A percentile compares a stretch with the other conserved stretches of the same genome.
phyloP scores from a whole-genome alignment of 2,113 vertebrate species.

The Ifrita kowaldi region DNA sequence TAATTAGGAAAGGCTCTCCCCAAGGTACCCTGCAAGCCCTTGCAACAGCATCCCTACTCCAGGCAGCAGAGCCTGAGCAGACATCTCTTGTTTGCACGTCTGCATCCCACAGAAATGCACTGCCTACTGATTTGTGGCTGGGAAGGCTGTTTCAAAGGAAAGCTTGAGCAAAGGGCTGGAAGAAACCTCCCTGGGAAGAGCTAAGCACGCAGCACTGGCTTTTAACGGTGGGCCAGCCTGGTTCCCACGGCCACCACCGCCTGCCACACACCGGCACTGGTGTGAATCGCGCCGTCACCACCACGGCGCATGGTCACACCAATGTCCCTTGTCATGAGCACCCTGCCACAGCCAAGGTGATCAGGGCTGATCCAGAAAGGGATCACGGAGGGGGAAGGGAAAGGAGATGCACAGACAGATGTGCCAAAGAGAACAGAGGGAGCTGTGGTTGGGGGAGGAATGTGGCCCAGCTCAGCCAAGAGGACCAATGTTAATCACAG shows the following conservation, averaged over 20 bases:
- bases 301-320: fast-evolving
- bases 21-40: not conserved
- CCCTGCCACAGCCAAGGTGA: not conserved
- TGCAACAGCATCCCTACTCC: not conserved
- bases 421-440: not conserved
- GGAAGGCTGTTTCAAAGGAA: not conserved
- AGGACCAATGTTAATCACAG: not conserved
- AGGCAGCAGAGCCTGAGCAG: not conserved
- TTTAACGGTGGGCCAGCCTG: not conserved
- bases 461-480: not conserved
- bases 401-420: not conserved
- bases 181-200: not conserved
- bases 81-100: not conserved
- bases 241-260: fast-evolving
- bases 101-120: not conserved
- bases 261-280: not conserved
- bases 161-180: not conserved
- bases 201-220: not conserved
- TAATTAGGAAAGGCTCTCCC: not conserved
- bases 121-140: slow-evolving; percentile 25
- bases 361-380: not conserved
- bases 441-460: not conserved
- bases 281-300: fast-evolving
- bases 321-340: not conserved
- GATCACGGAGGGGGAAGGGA: not conserved